A percentile compares a stretch with the other conserved stretches of the same genome.
Conservation (phyloP, 37 sponge, comb jelly and placozoan genomes). For the Haliclona indistincta region DNA sequence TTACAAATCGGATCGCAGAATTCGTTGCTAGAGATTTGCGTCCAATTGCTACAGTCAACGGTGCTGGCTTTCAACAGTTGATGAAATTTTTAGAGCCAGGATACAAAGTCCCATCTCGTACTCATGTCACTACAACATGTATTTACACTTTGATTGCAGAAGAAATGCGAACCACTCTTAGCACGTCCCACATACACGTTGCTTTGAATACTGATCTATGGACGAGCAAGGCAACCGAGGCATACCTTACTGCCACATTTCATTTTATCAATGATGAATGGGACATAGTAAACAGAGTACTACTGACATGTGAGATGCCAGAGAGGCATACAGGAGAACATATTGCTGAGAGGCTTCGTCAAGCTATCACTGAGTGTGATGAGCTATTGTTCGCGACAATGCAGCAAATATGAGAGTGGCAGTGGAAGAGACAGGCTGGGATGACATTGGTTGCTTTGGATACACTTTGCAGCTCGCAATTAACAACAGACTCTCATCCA, state of each 20-base stretch:
- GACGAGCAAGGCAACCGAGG: slow-evolving; percentile 13
- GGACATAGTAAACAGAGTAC: slow-evolving; percentile 7
- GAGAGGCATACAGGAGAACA: slow-evolving; percentile 23
- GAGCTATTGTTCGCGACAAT: slow-evolving; percentile 4
- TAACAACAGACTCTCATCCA: not conserved
- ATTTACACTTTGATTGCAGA: not conserved
- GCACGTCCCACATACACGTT: not conserved
- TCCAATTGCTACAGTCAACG: too few species aligned
- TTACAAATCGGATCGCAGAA: slow-evolving; percentile 1
- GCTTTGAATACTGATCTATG: slow-evolving; percentile 19
- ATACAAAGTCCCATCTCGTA: slow-evolving; percentile 7
- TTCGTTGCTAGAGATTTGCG: slow-evolving; percentile 20
- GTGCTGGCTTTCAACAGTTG: too few species aligned
- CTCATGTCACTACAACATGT: slow-evolving; percentile 5
- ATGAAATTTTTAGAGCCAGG: slow-evolving; percentile 10
- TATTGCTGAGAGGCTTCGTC: slow-evolving; percentile 41
- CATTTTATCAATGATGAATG: slow-evolving; percentile 16
- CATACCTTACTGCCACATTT: slow-evolving; percentile 6
- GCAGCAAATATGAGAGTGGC: slow-evolving; percentile 9
- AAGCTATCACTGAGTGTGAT: too few species aligned
- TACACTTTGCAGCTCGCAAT: slow-evolving; percentile 4
- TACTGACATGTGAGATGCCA: slow-evolving; percentile 22
- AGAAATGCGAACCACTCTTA: not conserved
- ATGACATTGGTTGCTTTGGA: not conserved
- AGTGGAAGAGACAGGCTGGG: slow-evolving; percentile 16